phyloP scores from a whole-genome alignment of 2,888 invertebrate genomes.

The Scotopteryx bipunctaria region DNA sequence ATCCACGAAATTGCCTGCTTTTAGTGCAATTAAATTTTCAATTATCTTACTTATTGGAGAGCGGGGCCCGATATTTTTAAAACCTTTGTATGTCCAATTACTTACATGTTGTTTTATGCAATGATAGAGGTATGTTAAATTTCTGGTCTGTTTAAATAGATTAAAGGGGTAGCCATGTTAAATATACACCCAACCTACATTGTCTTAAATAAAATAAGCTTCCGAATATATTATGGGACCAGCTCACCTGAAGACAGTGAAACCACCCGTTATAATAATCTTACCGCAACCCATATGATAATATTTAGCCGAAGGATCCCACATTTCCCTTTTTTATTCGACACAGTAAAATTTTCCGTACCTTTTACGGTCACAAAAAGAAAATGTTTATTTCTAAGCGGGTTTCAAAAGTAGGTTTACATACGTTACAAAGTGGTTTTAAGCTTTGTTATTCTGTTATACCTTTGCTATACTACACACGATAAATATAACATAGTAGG shows the following conservation, averaged over 20 bases:
- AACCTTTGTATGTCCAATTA: too few relatives aligned
- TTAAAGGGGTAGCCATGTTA: slow-evolving; percentile 3
- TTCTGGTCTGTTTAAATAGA: not conserved
- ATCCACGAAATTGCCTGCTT: slow-evolving; percentile 11
- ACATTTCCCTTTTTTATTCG: slow-evolving; percentile 39
- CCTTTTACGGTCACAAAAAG: slow-evolving; percentile 36
- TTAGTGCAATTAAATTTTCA: slow-evolving; percentile 16
- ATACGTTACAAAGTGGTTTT: slow-evolving; percentile 61
- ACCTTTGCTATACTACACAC: slow-evolving; percentile 1
- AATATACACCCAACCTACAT: slow-evolving; percentile 9
- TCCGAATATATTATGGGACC: slow-evolving; percentile 25
- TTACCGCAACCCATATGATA: slow-evolving; percentile 36
- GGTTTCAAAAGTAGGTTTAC: slow-evolving; percentile 40
- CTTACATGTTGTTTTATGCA: not conserved
- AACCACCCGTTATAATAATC: slow-evolving; percentile 38
- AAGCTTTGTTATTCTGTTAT: slow-evolving; percentile 45
- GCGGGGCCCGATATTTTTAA: too few relatives aligned
- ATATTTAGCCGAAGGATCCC: slow-evolving; percentile 40
- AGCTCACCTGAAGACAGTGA: slow-evolving; percentile 33
- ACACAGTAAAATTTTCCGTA: slow-evolving; percentile 37
- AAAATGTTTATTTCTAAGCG: slow-evolving; percentile 56
- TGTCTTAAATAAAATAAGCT: slow-evolving; percentile 31
- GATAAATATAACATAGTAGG: not conserved
- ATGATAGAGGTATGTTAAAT: not conserved
- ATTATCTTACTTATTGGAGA: not conserved